phyloP scores from a whole-genome alignment of 2,113 vertebrate species.

The Poecile atricapillus region DNA sequence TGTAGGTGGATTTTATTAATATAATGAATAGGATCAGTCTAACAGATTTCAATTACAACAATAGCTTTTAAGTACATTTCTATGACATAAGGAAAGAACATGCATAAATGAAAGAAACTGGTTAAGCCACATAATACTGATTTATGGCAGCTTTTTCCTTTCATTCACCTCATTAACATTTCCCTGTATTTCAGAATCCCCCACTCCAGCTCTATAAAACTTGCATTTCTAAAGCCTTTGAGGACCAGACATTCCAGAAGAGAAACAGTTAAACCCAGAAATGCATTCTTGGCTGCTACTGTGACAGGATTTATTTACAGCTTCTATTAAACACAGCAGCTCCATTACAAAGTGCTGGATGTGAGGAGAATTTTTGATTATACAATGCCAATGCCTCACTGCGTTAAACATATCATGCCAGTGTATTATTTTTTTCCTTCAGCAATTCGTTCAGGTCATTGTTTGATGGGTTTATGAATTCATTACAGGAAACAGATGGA shows the following conservation, averaged over 20 bases:
- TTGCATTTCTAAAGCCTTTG: slow-evolving; percentile 10
- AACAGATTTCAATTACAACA: slow-evolving; percentile 70
- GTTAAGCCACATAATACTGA: slow-evolving; percentile 56
- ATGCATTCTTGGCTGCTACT: slow-evolving; percentile 67
- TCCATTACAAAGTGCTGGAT: slow-evolving; percentile 76
- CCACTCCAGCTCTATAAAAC: neutral
- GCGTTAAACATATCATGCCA: slow-evolving; percentile 60
- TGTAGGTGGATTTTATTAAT: slow-evolving; percentile 71
- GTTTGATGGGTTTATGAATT: slow-evolving; percentile 75
- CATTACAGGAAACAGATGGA: slow-evolving; percentile 76
- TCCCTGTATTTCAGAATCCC: neutral
- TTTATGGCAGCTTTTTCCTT: slow-evolving; percentile 56
- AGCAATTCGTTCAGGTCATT: slow-evolving; percentile 71
- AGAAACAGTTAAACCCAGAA: slow-evolving; percentile 66
- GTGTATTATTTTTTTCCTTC: slow-evolving; percentile 62
- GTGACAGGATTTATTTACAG: slow-evolving; percentile 71
- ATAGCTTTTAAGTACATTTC: slow-evolving; percentile 68
- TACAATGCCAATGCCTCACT: slow-evolving; percentile 71
- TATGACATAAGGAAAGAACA: slow-evolving; percentile 56
- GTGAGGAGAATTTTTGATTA: slow-evolving; percentile 84
- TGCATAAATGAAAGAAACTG: slow-evolving; percentile 63
- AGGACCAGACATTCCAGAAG: slow-evolving; percentile 47
- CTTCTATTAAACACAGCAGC: slow-evolving; percentile 73
- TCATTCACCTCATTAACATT: slow-evolving; percentile 51
- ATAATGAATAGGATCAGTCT: slow-evolving; percentile 67